phyloP scores from a whole-genome alignment of 2,797 vertebrate genomes.

The Mormyrops boulengeri region DNA sequence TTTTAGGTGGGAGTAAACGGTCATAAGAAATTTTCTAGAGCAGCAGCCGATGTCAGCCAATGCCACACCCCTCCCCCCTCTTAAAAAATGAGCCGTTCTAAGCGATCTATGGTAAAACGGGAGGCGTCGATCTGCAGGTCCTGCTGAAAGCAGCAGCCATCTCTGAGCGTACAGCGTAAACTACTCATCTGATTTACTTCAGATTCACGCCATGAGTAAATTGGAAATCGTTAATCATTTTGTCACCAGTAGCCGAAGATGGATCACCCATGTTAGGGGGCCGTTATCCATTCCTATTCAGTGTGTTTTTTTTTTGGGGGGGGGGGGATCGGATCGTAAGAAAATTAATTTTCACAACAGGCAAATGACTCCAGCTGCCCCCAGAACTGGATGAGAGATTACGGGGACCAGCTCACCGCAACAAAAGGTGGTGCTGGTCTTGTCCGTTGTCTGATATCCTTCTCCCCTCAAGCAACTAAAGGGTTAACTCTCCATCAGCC shows the following conservation, averaged over 20 bases:
- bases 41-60: neutral
- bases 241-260: conserved; percentile 61
- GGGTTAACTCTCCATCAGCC: neutral
- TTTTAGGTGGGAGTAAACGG: neutral
- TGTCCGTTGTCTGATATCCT: neutral
- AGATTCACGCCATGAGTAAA: conserved; percentile 66
- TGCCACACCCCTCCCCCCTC: neutral
- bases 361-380: conserved; percentile 44
- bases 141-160: conserved; percentile 48
- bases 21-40: neutral
- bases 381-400: conserved; percentile 48
- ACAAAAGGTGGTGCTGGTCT: conserved; percentile 34
- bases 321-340: conserved; percentile 29
- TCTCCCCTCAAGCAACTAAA: neutral
- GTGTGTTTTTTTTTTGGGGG: conserved; percentile 50
- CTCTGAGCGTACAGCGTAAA: conserved; percentile 51
- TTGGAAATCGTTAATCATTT: conserved; percentile 77
- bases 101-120: conserved; percentile 40
- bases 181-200: conserved; percentile 63
- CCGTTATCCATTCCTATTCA: conserved; percentile 55
- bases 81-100: conserved; percentile 38
- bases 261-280: conserved; percentile 65
- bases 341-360: conserved; percentile 57
- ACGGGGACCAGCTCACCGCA: conserved; percentile 28
- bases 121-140: conserved; percentile 57